Conservation (phyloP, 2,888 invertebrate genomes). For the Idaea aversata region DNA sequence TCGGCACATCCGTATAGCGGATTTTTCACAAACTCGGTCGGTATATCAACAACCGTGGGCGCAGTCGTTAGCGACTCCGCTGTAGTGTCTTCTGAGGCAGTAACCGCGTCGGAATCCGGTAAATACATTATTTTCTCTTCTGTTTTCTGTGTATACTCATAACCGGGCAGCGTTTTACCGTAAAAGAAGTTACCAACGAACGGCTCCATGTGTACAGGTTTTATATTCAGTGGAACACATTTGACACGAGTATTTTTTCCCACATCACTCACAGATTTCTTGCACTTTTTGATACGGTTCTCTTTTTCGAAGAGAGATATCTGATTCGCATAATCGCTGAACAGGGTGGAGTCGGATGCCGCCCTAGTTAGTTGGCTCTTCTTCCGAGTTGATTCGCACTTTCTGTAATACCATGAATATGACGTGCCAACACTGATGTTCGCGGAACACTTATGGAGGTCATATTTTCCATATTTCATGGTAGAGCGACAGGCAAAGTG, state of each 20-base stretch:
- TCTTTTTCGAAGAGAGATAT: slow-evolving; percentile 70
- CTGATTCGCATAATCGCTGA: slow-evolving; percentile 76
- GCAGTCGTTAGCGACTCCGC: slow-evolving; percentile 61
- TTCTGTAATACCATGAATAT: slow-evolving; percentile 76
- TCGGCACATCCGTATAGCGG: slow-evolving; percentile 67
- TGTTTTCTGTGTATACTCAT: slow-evolving; percentile 56
- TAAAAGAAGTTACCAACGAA: slow-evolving; percentile 75
- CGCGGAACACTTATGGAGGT: slow-evolving; percentile 72
- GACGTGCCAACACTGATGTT: slow-evolving; percentile 73
- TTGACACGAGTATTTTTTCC: slow-evolving; percentile 62
- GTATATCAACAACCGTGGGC: slow-evolving; percentile 61
- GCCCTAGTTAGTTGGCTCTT: slow-evolving; percentile 60
- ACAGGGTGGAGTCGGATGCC: slow-evolving; percentile 74
- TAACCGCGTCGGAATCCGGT: slow-evolving; percentile 68
- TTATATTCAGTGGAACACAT: slow-evolving; percentile 56
- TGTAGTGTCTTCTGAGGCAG: slow-evolving; percentile 65
- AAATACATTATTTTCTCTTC: slow-evolving; percentile 69
- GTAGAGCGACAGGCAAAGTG: slow-evolving; percentile 50
- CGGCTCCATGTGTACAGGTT: slow-evolving; percentile 69
- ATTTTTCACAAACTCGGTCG: slow-evolving; percentile 62
- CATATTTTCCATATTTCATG: slow-evolving; percentile 79
- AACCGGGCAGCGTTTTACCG: slow-evolving; percentile 69
- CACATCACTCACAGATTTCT: slow-evolving; percentile 66
- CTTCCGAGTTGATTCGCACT: slow-evolving; percentile 59
- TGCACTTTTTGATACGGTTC: slow-evolving; percentile 59